Evolutionary conservation across 2,797 vertebrate species (phyloP).

Genomic region (Gymnoscopelus microlampas): DNA sequence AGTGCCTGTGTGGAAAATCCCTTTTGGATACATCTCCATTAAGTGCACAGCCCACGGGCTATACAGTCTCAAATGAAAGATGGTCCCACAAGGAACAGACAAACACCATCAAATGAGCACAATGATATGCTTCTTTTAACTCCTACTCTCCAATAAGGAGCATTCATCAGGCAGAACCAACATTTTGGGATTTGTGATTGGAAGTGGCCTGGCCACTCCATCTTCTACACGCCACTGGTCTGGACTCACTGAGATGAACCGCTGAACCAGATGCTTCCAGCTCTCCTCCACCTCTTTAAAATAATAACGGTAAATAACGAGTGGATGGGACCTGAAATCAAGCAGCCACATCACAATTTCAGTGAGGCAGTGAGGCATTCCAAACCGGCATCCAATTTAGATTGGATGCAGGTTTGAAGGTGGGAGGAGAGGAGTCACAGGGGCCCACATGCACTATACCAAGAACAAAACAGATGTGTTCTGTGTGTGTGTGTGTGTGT

Average conservation of each 20-base stretch:
- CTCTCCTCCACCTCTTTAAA: constrained; percentile 67
- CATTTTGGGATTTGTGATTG: constrained; percentile 79
- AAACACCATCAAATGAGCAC: constrained; percentile 70
- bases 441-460: constrained; percentile 41
- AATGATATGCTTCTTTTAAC: constrained; percentile 83
- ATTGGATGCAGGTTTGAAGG: constrained; percentile 49
- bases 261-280: constrained; percentile 62
- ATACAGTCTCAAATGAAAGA: constrained; percentile 47
- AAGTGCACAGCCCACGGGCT: constrained; percentile 16
- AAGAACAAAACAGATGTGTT: constrained; percentile 73
- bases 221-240: constrained; percentile 79
- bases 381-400: constrained; percentile 75
- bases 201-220: constrained; percentile 74
- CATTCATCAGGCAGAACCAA: constrained; percentile 83
- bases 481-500: constrained; percentile 34
- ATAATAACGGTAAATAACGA: constrained; percentile 78
- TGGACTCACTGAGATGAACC: constrained; percentile 72
- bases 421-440: constrained; percentile 42
- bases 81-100: constrained; percentile 40
- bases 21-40: constrained; percentile 49
- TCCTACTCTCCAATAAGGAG: constrained; percentile 75
- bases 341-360: constrained; percentile 76
- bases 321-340: constrained; percentile 75
- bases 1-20: constrained; percentile 42
- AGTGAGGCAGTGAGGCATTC: constrained; percentile 77